Evolutionary conservation across 2,113 vertebrate species (phyloP), one percentile per base, ranked within the genome.

Genomic region (Sylvietta virens): DNA sequence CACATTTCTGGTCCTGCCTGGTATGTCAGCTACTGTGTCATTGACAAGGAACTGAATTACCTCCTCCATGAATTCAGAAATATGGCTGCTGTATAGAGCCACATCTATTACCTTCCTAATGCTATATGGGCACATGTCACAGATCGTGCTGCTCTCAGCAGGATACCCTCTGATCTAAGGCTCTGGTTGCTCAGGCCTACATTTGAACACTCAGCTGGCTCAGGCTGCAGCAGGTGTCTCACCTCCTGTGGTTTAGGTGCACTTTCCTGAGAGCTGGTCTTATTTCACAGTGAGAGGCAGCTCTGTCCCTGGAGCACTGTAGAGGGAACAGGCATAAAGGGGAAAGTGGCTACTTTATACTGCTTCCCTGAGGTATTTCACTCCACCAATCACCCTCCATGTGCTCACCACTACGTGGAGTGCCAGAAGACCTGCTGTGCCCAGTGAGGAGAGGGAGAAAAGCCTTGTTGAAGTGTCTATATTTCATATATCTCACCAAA

Each of bases 41-140:
- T 4, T 48, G 39, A 9, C 40, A 81, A 80, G 40, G 39, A 69
- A 3, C 30, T 26, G 20, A 86, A 62, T 70, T 30, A 8, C 56
- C 71, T 11, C 7, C 14, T 53, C 62, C 40, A 8, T 21, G 16
- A 76, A 42, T 57, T 67, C 48, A 76, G 71, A 65, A 80, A 42
- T n/a, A 30, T 6, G 39, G 19, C 70, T 83, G 42, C 62, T 61
- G 3, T 42, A 30, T 0, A 45, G 74, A 65, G 18, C 47, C 37
- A 40, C 51, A 51, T 14, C 35, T 45, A 37, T 21, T 40, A 50
- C 26, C 37, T 79, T 66, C 70, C 50, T 39, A 31, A n/a, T 26
- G 47, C 77, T 39, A 1, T 3, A 20, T 4, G 17, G 72, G 40
- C 33, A 27, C 26, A 12, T 0, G 0, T 16, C 40, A 56, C 6